These are phyloP conservation scores for Diorhabda sublineata DNA, from an alignment of 1,140 invertebrate species.

Conservation along the genomic window DNA sequence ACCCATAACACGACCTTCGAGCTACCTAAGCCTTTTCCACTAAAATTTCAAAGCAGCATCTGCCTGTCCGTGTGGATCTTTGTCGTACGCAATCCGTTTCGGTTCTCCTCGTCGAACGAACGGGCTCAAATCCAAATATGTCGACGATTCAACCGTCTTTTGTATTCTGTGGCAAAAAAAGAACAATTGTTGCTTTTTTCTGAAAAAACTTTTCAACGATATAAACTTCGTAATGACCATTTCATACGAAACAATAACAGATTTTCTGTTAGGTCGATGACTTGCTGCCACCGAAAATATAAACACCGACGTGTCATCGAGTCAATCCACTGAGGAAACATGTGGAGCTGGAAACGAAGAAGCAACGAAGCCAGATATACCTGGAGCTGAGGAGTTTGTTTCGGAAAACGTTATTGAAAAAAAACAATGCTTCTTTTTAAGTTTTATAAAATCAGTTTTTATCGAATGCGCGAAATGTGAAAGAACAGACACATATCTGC, in stretches of 20 bases:
- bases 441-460: conserved; percentile 1
- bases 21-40: background rate
- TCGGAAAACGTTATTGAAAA: conserved; percentile 6
- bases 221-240: conserved; percentile 7
- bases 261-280: conserved; percentile 7
- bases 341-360: conserved; percentile 5
- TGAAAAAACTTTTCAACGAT: conserved; percentile 12
- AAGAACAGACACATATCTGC: background rate
- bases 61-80: conserved; percentile 7
- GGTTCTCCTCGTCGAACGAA: too few relatives aligned
- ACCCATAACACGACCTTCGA: conserved; percentile 1
- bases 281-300: conserved; percentile 1
- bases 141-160: conserved; percentile 1
- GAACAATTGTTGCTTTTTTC: conserved; percentile 8
- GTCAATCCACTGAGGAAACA: conserved; percentile 3
- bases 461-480: background rate
- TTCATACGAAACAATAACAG: conserved; percentile 13
- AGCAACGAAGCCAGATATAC: conserved; percentile 8
- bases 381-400: conserved; percentile 9
- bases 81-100: background rate
- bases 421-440: conserved; percentile 8
- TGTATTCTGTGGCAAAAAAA: conserved; percentile 14
- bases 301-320: conserved; percentile 7
- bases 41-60: conserved; percentile 4
- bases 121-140: too few relatives aligned